These are phyloP conservation scores for Numenius phaeopus DNA, from an alignment of 2,797 vertebrate genomes.

Conservation along the genomic window DNA sequence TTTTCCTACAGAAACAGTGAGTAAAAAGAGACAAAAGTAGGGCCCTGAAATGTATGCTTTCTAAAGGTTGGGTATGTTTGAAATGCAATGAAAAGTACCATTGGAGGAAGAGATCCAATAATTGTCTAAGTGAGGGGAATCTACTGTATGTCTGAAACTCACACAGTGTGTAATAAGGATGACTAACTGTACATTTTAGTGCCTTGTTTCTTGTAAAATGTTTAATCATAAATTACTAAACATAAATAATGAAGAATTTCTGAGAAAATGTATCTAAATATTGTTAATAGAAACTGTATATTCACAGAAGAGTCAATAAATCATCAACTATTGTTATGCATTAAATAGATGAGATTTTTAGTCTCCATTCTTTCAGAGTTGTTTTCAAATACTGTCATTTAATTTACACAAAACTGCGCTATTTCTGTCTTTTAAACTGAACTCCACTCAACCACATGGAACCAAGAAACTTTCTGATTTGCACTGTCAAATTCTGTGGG, in stretches of 20 bases:
- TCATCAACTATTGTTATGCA: constrained; percentile 23
- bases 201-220: constrained; percentile 70
- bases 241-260: constrained; percentile 51
- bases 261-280: constrained; percentile 58
- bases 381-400: constrained; percentile 28
- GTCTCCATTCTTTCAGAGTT: not conserved
- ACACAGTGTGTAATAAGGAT: not conserved
- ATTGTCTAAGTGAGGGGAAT: not conserved
- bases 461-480: not conserved
- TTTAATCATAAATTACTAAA: constrained; percentile 58
- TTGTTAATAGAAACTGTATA: constrained; percentile 57
- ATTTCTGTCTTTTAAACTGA: constrained; percentile 29
- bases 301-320: constrained; percentile 63
- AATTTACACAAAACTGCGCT: not conserved
- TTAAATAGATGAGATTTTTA: not conserved
- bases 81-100: not conserved
- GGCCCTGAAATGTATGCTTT: not conserved
- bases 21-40: not conserved
- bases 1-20: not conserved
- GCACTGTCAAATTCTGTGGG: not conserved
- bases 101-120: not conserved
- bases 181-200: constrained; percentile 65
- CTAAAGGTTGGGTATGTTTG: not conserved
- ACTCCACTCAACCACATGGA: not conserved
- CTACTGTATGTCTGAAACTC: not conserved